Evolutionary conservation across 2,797 vertebrate genomes (phyloP), one percentile per base, ranked within the genome.

Genomic region (Staurois parvus): DNA sequence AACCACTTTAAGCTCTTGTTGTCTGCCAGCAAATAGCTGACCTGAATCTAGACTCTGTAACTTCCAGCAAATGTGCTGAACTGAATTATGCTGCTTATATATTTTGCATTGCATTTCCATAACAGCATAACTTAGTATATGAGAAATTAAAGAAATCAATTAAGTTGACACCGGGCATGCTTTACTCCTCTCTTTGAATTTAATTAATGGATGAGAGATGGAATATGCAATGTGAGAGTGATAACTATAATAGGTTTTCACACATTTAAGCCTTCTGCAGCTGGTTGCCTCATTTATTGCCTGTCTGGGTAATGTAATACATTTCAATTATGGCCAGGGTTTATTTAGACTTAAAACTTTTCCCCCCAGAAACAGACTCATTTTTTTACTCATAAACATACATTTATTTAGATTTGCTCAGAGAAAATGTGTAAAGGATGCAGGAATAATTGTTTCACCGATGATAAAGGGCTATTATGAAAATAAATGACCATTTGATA

Each of bases 61-160:
- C 72, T 75, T 26, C 15, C 32, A 59, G 34, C 32, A 59, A 34
- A 72, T 81, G 48, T 81, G 64, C 28, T 73, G 52, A 80, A 73
- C 79, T 83, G 45, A 79, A 79, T 79, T 75, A 74, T 40, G 70
- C 69, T 78, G 69, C 72, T 32, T 74, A 79, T 79, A 75, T 32
- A 74, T 72, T 87, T 87, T 83, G 59, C 42, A 79, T 83, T 77
- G 29, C 40, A 74, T 79, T 87, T 87, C 81, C 76, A 75, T 83
- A 87, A 79, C 21, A 56, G 69, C 70, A 83, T 83, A 79, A 69
- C 68, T 79, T 83, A 79, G 81, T 83, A 79, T 74, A 59, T 83
- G 81, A 87, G 85, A 79, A 87, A 87, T 87, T 79, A 83, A 67
- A 83, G 76, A 83, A 79, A 87, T 87, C 81, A 83, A 69, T 87